Base-by-base conservation (phyloP, 1,140 invertebrate species). In the Meloidogyne exigua region DNA sequence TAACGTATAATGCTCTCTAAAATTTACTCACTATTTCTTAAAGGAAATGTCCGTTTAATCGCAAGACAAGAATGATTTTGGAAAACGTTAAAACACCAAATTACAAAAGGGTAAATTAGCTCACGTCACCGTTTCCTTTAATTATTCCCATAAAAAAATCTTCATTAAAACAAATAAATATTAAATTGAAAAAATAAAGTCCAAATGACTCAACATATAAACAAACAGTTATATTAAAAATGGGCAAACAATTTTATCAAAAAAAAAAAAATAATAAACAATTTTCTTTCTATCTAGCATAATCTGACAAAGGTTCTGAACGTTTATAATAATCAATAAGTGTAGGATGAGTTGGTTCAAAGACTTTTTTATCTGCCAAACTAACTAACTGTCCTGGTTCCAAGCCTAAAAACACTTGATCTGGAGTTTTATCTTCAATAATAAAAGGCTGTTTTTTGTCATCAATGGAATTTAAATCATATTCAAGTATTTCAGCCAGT, bases 351-450 rank as follows among this genome's bases (percentile, higher is more conserved):
- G 75, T 87, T n/a, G 84, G 85, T n/a, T 75, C 79, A 73, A 85
- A 85, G 15, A 85, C 80, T 66, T 87, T 85, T 32, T 76, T 49
- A 71, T 85, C 84, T 49, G 76, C 79, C 26, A 85, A 70, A 49
- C 80, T 83, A 57, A 85, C 85, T 12, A 85, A 62, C 10, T 77
- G 72, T 66, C 84, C 84, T 1, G 84, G 73, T 36, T 85, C 73
- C 25, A 85, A 57, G 21, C 84, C 84, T 21, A 81, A 62, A 63
- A 85, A 85, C 18, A 87, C 73, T 72, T 84, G 82, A 67, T 80
- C 74, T 13, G 78, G 75, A 13, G 70, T 62, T 69, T 85, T 85
- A 42, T 79, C 26, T 69, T 83, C 78, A 15, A 32, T 42, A 5
- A 49, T 25, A 21, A 68, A 49, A 11, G 49, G 18, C 21, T 12